A percentile compares a stretch with the other conserved stretches of the same genome.
Conservation (phyloP, 2,113 vertebrate genomes). For the Cololabis saira region DNA sequence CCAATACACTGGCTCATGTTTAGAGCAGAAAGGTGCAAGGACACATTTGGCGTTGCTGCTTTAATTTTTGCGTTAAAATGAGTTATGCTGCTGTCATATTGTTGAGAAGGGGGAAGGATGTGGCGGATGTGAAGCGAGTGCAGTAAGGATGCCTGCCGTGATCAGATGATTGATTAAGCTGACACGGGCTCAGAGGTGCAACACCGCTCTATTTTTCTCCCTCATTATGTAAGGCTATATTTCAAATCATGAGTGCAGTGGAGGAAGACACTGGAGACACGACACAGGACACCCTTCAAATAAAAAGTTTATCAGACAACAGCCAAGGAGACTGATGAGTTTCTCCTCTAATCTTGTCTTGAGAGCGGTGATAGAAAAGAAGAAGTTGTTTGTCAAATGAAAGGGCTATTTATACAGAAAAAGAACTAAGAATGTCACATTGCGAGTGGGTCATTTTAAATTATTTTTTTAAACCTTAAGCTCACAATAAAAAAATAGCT, state of each 20-base stretch:
- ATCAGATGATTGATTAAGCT: constrained; percentile 90
- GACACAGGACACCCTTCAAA: constrained; percentile 80
- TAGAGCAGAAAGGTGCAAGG: constrained; percentile 76
- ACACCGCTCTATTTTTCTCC: constrained; percentile 79
- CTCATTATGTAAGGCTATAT: constrained; percentile 84
- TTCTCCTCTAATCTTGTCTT: constrained; percentile 65
- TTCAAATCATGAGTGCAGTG: constrained; percentile 81
- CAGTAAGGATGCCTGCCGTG: constrained; percentile 78
- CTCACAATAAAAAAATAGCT: background rate
- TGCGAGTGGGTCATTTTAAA: background rate
- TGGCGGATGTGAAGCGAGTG: constrained; percentile 67
- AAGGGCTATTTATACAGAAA: constrained; percentile 18
- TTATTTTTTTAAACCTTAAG: constrained; percentile 3
- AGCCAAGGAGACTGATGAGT: constrained; percentile 75
- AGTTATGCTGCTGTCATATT: constrained; percentile 82
- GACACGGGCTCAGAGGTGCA: constrained; percentile 83
- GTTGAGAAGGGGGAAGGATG: constrained; percentile 79
- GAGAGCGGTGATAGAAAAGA: constrained; percentile 30
- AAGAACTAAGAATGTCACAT: background rate
- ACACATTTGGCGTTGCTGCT: constrained; percentile 76
- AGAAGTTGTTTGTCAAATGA: constrained; percentile 33
- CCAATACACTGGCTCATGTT: constrained; percentile 39
- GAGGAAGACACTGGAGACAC: constrained; percentile 81
- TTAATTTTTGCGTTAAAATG: constrained; percentile 83
- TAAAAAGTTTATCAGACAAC: constrained; percentile 77